These are phyloP conservation scores for Epinephelus malabaricus DNA, from an alignment of 2,797 vertebrate species.

Conservation along the genomic window DNA sequence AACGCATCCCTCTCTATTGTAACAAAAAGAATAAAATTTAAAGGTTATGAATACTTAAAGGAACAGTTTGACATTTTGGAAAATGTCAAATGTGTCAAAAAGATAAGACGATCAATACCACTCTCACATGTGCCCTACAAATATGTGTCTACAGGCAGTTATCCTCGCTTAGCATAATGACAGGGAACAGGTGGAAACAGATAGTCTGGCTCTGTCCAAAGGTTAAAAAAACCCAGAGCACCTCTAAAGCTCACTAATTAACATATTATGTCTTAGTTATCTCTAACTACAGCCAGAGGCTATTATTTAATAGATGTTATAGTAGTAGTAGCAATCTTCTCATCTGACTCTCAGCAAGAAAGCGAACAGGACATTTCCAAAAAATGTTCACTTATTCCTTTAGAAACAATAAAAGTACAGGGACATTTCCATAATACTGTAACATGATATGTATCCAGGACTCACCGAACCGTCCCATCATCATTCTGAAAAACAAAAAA, in stretches of 20 bases:
- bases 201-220: background rate
- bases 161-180: background rate
- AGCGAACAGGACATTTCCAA: background rate
- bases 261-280: background rate
- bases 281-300: too few species aligned
- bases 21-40: background rate
- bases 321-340: background rate
- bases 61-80: background rate
- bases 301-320: too few species aligned
- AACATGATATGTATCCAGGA: conserved; percentile 37
- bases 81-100: background rate
- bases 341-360: background rate
- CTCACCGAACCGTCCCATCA: conserved; percentile 97
- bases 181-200: background rate
- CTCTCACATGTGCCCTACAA: background rate
- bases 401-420: background rate
- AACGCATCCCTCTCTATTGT: conserved; percentile 94
- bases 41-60: background rate
- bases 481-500: conserved; percentile 91
- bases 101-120: background rate
- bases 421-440: background rate
- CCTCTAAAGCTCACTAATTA: background rate
- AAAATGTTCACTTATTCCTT: conserved; percentile 4
- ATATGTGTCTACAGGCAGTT: background rate
- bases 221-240: background rate